phyloP scores from a whole-genome alignment of 2,888 invertebrate genomes.

The Anticlea derivata region DNA sequence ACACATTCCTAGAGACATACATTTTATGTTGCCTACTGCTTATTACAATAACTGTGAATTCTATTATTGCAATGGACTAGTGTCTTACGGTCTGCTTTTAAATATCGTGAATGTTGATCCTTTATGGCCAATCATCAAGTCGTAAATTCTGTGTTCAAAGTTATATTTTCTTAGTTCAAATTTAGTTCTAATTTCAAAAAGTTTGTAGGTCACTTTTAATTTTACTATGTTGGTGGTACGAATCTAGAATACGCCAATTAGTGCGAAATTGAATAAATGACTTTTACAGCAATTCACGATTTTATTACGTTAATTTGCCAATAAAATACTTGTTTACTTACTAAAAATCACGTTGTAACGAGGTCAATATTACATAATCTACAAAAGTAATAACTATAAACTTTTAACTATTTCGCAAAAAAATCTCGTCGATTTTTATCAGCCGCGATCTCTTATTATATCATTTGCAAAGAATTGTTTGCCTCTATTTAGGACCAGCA shows the following conservation, averaged over 20 bases:
- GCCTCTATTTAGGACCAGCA: slow-evolving; percentile 26
- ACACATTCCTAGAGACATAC: slow-evolving; percentile 59
- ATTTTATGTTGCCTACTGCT: slow-evolving; percentile 38
- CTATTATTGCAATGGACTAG: slow-evolving; percentile 28
- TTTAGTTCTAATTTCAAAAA: slow-evolving; percentile 13
- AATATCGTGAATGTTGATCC: not conserved
- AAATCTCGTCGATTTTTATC: slow-evolving; percentile 27
- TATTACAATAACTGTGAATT: slow-evolving; percentile 40
- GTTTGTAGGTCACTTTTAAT: slow-evolving; percentile 27
- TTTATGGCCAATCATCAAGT: not conserved
- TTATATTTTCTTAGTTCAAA: no score
- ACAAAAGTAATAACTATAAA: slow-evolving; percentile 30
- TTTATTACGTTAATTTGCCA: slow-evolving; percentile 36
- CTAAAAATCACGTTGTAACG: slow-evolving; percentile 34
- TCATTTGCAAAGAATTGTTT: slow-evolving; percentile 28
- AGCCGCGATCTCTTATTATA: slow-evolving; percentile 27
- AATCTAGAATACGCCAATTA: slow-evolving; percentile 36
- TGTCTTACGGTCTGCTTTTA: not conserved
- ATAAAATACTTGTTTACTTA: slow-evolving; percentile 40
- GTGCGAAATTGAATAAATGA: slow-evolving; percentile 33
- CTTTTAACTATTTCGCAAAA: slow-evolving; percentile 26
- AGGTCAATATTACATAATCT: slow-evolving; percentile 44
- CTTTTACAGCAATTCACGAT: slow-evolving; percentile 34
- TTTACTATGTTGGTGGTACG: slow-evolving; percentile 30
- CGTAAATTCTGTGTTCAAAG: no score